A percentile compares a stretch with the other conserved stretches of the same genome.
These are phyloP conservation scores for Sphenodon punctatus DNA, from an alignment of 2,797 vertebrate genomes.

Conservation along the genomic window DNA sequence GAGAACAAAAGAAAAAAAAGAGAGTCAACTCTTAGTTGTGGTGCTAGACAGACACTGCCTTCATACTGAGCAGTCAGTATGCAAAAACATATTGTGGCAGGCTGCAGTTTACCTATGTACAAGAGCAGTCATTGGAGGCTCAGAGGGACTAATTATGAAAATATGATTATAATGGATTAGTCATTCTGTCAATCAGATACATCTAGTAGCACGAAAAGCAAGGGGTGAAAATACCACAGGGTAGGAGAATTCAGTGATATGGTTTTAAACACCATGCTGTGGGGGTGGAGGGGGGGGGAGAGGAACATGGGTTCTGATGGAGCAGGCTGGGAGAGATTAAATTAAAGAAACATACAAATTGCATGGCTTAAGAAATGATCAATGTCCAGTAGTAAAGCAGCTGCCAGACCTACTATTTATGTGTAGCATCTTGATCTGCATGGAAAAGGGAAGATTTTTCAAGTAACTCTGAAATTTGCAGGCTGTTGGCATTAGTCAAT, in stretches of 20 bases:
- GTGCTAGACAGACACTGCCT: conserved; percentile 59
- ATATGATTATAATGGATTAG: conserved; percentile 81
- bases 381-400: not conserved
- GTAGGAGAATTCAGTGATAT: conserved; percentile 58
- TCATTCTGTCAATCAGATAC: conserved; percentile 78
- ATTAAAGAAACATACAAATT: not conserved
- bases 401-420: not conserved
- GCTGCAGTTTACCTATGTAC: conserved; percentile 69
- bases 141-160: conserved; percentile 80
- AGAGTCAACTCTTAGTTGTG: conserved; percentile 39
- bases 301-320: not conserved
- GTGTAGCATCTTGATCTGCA: not conserved
- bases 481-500: not conserved
- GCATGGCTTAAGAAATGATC: not conserved
- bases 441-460: not conserved
- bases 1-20: not conserved
- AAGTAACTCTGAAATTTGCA: not conserved
- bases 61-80: conserved; percentile 69
- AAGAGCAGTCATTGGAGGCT: conserved; percentile 61
- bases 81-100: conserved; percentile 65
- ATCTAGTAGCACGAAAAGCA: conserved; percentile 65
- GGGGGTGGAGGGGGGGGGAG: not conserved
- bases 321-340: conserved; percentile 1
- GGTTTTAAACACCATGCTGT: conserved; percentile 46
- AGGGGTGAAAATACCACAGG: conserved; percentile 69